A percentile compares a stretch with the other conserved stretches of the same genome.
These are phyloP conservation scores for Drosophila arizonae DNA, from an alignment of 1,140 invertebrate genomes.

Conservation along the genomic window DNA sequence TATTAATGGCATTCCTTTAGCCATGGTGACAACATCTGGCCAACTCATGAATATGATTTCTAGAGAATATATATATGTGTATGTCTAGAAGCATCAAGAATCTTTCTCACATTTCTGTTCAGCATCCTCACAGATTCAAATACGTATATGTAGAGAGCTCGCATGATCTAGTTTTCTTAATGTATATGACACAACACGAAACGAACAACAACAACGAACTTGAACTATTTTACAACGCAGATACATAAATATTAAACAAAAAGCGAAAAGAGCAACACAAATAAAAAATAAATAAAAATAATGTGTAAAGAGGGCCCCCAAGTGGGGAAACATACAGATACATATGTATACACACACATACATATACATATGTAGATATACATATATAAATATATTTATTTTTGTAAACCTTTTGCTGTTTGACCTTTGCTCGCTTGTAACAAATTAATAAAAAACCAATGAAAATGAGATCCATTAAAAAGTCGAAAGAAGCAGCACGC, in stretches of 20 bases:
- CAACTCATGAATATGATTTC: slow-evolving; percentile 1
- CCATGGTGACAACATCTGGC: slow-evolving; percentile 13
- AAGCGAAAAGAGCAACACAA: slow-evolving; percentile 1
- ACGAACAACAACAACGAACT: slow-evolving; percentile 53
- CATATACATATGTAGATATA: background rate
- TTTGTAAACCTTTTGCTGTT: slow-evolving; percentile 20
- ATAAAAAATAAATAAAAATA: slow-evolving; percentile 8
- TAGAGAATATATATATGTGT: background rate
- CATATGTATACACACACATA: background rate
- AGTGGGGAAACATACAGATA: background rate
- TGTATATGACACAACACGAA: slow-evolving; percentile 38
- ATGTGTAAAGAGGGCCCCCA: background rate
- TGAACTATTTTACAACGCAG: slow-evolving; percentile 63
- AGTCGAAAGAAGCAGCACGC: slow-evolving; percentile 1
- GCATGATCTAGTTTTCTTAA: slow-evolving; percentile 40
- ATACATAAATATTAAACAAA: slow-evolving; percentile 37
- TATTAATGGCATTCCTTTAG: slow-evolving; percentile 10
- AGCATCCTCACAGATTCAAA: slow-evolving; percentile 21
- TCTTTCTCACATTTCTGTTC: slow-evolving; percentile 6
- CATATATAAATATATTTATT: background rate
- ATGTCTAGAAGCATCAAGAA: slow-evolving; percentile 9
- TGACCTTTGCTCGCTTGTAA: slow-evolving; percentile 41
- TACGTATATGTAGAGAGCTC: too few relatives aligned
- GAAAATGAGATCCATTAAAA: slow-evolving; percentile 31
- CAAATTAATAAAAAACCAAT: slow-evolving; percentile 48